Conservation (phyloP, 2,113 vertebrate genomes). For the Coptodon bakossiorum region DNA sequence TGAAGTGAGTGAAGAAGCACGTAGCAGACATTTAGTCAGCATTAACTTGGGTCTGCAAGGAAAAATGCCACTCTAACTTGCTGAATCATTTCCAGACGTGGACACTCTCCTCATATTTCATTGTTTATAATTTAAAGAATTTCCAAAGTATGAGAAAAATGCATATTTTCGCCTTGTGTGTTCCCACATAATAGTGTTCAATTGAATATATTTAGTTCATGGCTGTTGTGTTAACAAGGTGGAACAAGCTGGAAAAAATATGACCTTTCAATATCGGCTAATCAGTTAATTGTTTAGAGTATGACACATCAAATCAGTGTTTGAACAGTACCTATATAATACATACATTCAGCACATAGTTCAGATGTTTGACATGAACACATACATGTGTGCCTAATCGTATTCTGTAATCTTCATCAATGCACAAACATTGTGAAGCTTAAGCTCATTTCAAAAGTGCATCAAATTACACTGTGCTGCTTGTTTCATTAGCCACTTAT, state of each 20-base stretch:
- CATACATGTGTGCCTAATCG: background rate
- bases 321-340: background rate
- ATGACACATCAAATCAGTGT: background rate
- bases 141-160: background rate
- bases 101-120: background rate
- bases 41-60: background rate
- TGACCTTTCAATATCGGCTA: background rate
- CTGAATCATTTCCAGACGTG: background rate
- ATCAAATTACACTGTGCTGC: background rate
- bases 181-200: background rate
- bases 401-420: background rate
- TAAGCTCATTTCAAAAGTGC: background rate
- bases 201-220: background rate
- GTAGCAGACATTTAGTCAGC: background rate
- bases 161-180: accelerated
- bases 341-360: background rate
- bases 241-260: accelerated
- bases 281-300: background rate
- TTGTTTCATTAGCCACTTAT: conserved; percentile 33
- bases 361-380: background rate
- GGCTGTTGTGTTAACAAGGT: background rate
- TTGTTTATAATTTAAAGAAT: background rate
- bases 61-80: background rate
- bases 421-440: background rate
- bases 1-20: background rate